Conservation (phyloP, 2,113 vertebrate genomes). For the Gallinago media region DNA sequence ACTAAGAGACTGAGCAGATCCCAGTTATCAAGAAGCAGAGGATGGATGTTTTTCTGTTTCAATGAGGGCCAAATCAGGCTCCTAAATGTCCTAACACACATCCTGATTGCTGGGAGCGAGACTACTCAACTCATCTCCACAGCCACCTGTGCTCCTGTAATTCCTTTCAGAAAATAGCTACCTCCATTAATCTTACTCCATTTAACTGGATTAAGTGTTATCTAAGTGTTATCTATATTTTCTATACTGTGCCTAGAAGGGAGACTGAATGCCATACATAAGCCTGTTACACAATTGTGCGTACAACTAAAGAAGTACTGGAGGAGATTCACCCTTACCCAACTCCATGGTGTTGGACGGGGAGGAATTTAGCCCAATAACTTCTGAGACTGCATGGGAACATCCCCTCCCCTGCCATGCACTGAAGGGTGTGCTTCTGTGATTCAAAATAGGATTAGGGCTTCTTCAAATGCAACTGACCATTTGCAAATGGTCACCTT, state of each 20-base stretch:
- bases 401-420: neutral
- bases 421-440: neutral
- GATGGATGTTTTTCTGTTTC: neutral
- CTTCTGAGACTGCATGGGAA: neutral
- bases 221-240: neutral
- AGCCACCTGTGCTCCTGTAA: neutral
- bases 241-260: neutral
- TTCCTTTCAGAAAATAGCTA: neutral
- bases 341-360: rapidly evolving
- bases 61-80: neutral
- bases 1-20: neutral
- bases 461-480: neutral
- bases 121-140: rapidly evolving
- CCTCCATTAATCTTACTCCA: neutral
- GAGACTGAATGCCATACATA: neutral
- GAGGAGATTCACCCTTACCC: neutral
- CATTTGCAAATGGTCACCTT: neutral
- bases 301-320: neutral
- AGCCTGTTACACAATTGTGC: neutral
- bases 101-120: neutral
- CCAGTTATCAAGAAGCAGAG: neutral
- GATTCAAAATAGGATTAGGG: neutral
- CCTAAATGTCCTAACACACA: neutral
- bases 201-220: neutral
- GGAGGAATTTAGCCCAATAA: neutral